phyloP scores from a whole-genome alignment of 2,888 invertebrate species.

The Elegia similella region DNA sequence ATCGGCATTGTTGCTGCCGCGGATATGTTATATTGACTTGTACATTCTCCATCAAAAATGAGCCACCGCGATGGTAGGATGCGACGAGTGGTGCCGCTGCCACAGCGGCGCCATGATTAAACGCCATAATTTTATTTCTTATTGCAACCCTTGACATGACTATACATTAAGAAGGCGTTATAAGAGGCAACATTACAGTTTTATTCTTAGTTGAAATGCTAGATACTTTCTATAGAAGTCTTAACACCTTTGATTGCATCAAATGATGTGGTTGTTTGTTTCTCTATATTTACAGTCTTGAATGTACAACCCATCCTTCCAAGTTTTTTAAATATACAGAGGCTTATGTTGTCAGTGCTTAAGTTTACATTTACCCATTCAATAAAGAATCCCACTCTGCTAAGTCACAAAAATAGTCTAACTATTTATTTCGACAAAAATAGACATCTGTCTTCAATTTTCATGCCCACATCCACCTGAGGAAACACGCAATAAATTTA shows the following conservation, averaged over 20 bases:
- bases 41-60: too few relatives aligned
- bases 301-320: constrained; percentile 67
- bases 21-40: too few relatives aligned
- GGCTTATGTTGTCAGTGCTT: constrained; percentile 54
- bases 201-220: not conserved
- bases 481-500: constrained; percentile 77
- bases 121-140: too few relatives aligned
- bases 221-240: constrained; percentile 5
- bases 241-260: constrained; percentile 20
- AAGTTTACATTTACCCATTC: constrained; percentile 65
- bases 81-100: too few relatives aligned
- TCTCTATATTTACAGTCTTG: constrained; percentile 66
- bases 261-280: constrained; percentile 36
- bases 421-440: constrained; percentile 72
- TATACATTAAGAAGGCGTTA: too few relatives aligned
- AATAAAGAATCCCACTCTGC: constrained; percentile 70
- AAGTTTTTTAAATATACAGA: constrained; percentile 61
- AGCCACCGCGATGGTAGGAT: too few relatives aligned
- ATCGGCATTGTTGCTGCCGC: too few relatives aligned
- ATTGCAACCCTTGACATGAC: too few relatives aligned
- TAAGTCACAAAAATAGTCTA: constrained; percentile 75
- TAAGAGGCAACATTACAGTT: too few relatives aligned
- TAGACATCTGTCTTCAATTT: constrained; percentile 69
- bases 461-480: constrained; percentile 66
- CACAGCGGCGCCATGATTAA: too few relatives aligned